A percentile compares a stretch with the other conserved stretches of the same genome.
Evolutionary conservation across 2,888 invertebrate genomes (phyloP).

Genomic region (Drosophila ustulata): DNA sequence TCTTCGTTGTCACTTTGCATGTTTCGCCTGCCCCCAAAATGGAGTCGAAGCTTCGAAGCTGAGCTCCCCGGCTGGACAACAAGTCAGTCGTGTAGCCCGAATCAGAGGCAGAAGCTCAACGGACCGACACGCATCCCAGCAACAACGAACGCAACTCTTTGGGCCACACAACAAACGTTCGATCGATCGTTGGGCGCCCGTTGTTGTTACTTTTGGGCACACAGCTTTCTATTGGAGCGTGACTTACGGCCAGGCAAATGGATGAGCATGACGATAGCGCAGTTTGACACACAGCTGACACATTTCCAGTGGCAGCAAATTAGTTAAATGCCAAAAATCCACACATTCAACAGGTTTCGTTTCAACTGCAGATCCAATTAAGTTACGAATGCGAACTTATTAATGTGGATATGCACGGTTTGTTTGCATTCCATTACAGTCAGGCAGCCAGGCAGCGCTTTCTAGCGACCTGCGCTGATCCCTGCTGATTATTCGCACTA

Average conservation of each 20-base stretch:
- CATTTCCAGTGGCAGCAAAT: conserved; percentile 66
- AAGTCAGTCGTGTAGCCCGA: conserved; percentile 65
- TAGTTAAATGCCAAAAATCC: conserved; percentile 52
- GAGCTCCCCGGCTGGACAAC: conserved; percentile 48
- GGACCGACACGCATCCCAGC: conserved; percentile 58
- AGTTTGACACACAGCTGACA: conserved; percentile 59
- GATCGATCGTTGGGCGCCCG: conserved; percentile 64
- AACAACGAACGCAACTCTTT: conserved; percentile 23
- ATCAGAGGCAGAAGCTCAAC: conserved; percentile 62
- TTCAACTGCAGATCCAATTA: conserved; percentile 20
- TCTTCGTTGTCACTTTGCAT: conserved; percentile 77
- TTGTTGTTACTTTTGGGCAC: conserved; percentile 33
- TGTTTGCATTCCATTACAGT: background rate
- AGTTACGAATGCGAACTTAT: background rate
- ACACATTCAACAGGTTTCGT: conserved; percentile 8
- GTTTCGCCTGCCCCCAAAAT: conserved; percentile 58
- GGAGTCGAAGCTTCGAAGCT: conserved; percentile 51
- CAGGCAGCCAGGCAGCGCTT: background rate
- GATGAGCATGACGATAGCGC: conserved; percentile 58
- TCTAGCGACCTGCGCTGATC: conserved; percentile 33
- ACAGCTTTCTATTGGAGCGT: conserved; percentile 76
- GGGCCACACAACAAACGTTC: conserved; percentile 54
- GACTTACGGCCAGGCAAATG: conserved; percentile 63
- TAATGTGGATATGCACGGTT: background rate
- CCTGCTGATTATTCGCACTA: conserved; percentile 51